Percentiles rank a stretch among this genome's conserved stretches.
These are phyloP conservation scores for Reticulitermes lucifugus DNA, from an alignment of 2,888 invertebrate genomes.

Conservation along the genomic window DNA sequence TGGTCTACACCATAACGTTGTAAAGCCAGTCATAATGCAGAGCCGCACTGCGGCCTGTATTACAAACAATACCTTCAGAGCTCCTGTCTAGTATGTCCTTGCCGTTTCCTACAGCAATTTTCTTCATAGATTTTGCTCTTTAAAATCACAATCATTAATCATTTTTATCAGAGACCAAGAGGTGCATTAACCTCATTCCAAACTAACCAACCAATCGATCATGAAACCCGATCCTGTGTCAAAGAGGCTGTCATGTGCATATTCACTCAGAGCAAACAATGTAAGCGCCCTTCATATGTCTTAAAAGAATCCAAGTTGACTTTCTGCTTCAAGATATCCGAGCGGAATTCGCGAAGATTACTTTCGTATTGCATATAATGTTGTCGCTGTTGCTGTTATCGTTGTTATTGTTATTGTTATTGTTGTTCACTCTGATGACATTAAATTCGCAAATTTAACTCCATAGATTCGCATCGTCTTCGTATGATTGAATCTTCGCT, in stretches of 20 bases:
- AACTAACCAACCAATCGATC: background rate
- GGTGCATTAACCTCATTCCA: background rate
- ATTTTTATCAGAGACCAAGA: background rate
- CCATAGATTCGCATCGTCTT: no score
- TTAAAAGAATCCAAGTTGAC: background rate
- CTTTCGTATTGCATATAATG: no score
- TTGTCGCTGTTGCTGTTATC: no score
- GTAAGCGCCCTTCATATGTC: background rate
- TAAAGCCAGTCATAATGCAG: background rate
- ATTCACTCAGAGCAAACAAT: background rate
- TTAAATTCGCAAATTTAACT: no score
- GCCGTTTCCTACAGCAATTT: background rate
- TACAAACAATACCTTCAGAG: background rate
- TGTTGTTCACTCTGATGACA: no score
- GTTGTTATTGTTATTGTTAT: no score
- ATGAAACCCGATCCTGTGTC: background rate
- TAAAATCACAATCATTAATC: constrained; percentile 14
- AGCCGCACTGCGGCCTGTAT: background rate
- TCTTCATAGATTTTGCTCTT: background rate
- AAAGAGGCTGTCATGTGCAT: background rate
- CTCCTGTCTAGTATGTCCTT: no score
- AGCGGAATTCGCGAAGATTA: no score
- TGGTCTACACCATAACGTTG: no score
- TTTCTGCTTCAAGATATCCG: background rate
- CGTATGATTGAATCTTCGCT: no score